Evolutionary conservation across 1,140 invertebrate species (phyloP), one percentile per base, ranked within the genome.

Genomic region (Hyles vespertilio): DNA sequence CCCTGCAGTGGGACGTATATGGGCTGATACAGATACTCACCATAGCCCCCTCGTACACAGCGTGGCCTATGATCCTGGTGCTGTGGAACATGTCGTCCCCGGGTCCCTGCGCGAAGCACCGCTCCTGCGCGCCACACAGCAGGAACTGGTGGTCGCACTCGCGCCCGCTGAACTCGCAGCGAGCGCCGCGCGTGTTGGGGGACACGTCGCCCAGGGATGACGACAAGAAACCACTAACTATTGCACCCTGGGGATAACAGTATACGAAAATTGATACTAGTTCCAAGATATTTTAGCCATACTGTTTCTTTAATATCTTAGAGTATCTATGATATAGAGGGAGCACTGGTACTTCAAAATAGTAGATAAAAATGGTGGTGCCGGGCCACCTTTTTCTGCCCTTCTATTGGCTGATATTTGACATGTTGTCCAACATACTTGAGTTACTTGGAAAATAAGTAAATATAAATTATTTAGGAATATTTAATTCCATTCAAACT

Each of bases 191-290:
- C 0, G 93, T 94, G 77, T 98, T 99, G 0, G 97, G 97, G 0
- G 96, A 97, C 0, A 97, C 95, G 78, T 98, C 97, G 1, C 97
- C 97, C 22, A 97, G 89, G 86, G 97, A 98, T 3, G 92, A 92
- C 1, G 96, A 94, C 32, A 96, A 96, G 87, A 99, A 98, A 0
- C 96, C 95, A 1, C 95, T 95, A 0, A 98, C 96, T 75, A 98
- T 96, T 10, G 89, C 81, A 10, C 95, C 95, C 96, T 97, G 78
- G 4, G 72, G 77, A 22, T 34, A 54, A 8, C n/a, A 44, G 22
- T 11, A 54, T 36, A 4, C 3, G 36, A 4, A 36, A 36, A 36
- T 36, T 36, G 7, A 36, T 36, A 36, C 7, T n/a, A n/a, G n/a
- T n/a, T n/a, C n/a, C n/a, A n/a, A n/a, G n/a, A n/a, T n/a, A n/a